phyloP scores from a whole-genome alignment of 37 sponge, comb jelly and placozoan genomes.

The Ianthella basta region DNA sequence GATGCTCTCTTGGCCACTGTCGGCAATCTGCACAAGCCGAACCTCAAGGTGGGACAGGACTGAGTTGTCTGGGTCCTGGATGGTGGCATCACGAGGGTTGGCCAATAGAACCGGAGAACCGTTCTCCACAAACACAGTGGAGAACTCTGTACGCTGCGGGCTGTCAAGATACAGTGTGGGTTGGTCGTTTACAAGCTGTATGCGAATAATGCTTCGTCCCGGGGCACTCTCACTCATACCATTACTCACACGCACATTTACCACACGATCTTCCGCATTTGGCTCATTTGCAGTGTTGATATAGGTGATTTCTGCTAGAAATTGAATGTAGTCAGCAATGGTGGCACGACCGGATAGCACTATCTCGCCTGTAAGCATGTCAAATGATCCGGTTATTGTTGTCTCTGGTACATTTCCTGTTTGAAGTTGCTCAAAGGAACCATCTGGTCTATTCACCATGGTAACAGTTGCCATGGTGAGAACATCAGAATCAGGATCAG shows the following conservation, averaged over 20 bases:
- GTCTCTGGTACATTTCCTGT: conserved; percentile 4
- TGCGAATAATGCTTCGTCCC: not conserved
- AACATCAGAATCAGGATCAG: conserved; percentile 45
- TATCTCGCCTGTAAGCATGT: not conserved
- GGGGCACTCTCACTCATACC: conserved; percentile 8
- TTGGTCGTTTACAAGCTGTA: conserved; percentile 44
- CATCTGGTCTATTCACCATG: conserved; percentile 26
- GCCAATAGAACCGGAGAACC: conserved; percentile 22
- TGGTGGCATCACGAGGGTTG: not conserved
- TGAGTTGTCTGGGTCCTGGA: conserved; percentile 39
- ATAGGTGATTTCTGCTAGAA: conserved; percentile 30
- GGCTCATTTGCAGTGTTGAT: conserved; percentile 52
- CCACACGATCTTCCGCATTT: not conserved
- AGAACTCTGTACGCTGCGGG: not conserved
- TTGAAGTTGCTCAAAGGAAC: conserved; percentile 27
- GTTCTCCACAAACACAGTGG: conserved; percentile 37
- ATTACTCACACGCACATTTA: conserved; percentile 34
- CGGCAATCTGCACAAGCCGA: not conserved
- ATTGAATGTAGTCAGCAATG: not conserved
- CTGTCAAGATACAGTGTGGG: conserved; percentile 29
- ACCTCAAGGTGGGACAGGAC: conserved; percentile 32
- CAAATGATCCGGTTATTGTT: not conserved
- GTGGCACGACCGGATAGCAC: not conserved
- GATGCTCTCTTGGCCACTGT: conserved; percentile 2
- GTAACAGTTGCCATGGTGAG: conserved; percentile 21